Conservation (phyloP, 2,797 vertebrate genomes). For the Monodelphis domestica region DNA sequence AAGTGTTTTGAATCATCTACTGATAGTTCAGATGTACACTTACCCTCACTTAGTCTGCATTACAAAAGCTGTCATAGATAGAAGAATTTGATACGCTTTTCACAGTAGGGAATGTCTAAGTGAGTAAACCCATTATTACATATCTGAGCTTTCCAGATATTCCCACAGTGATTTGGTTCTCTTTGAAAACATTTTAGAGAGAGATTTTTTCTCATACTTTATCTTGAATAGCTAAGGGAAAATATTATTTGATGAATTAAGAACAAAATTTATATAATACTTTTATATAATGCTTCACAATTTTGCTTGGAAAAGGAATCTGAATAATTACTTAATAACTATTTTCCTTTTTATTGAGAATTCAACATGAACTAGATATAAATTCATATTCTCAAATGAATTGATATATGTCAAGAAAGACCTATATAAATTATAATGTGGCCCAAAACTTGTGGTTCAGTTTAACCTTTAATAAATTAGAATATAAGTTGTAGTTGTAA, state of each 20-base stretch:
- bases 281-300: background rate
- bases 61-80: background rate
- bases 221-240: background rate
- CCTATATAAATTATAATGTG: background rate
- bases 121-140: background rate
- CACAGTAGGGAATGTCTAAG: background rate
- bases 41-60: background rate
- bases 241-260: background rate
- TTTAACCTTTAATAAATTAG: background rate
- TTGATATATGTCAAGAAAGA: background rate
- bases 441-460: background rate
- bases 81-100: background rate
- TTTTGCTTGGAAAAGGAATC: background rate
- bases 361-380: background rate
- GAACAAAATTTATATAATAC: background rate
- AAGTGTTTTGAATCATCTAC: background rate
- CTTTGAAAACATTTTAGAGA: background rate
- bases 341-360: background rate
- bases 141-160: background rate
- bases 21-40: background rate
- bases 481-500: background rate
- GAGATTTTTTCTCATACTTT: background rate
- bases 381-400: background rate
- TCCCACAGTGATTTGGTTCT: background rate
- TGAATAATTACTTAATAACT: background rate